Base-by-base conservation (phyloP, 1,140 invertebrate genomes). In the Neodiprion pinetum region DNA sequence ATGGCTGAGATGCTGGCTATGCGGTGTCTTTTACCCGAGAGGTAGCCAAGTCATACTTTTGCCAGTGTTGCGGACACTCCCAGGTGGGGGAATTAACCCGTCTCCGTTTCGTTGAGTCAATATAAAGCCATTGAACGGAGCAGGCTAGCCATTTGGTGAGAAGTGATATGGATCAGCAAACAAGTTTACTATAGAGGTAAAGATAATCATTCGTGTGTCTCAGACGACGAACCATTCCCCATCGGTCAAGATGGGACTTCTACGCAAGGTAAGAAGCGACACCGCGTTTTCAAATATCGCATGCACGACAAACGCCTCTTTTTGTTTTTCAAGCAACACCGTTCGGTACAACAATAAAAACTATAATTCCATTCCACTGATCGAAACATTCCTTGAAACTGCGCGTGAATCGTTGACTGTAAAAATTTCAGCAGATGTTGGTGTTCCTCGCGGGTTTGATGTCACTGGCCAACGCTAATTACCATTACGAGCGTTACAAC, bases 111-210 rank as follows among this genome's bases (percentile, higher is more conserved):
- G n/a, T 75, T 74, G 79, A 80, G 76, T 83, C 80, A 77, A 85
- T 87, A 87, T 87, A 87, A 87, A 87, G 78, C 79, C 80, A 82
- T 82, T 81, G 75, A 72, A 65, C 71, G 70, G 72, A 17, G 53
- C 73, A 74, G 74, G 74, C 70, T 75, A 81, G 79, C 86, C 84
- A 86, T 82, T 87, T 83, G 79, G 76, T 80, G 77, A 81, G 82
- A 85, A 86, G 84, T 83, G 80, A 84, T 83, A 79, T 79, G 78
- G 73, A 73, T 74, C 69, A 71, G 75, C 71, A 71, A 17, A 61
- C 53, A 17, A 61, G 11, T 61, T 12, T 7, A 14, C 8, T 14
- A 14, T 61, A 17, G 28, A 40, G n/a, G 11, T 17, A 61, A 17
- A 61, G 53, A 61, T 17, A 61, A 61, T 61, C 53, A 61, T 5